Base-by-base conservation (phyloP, 2,888 invertebrate species). In the Alloplasta piceator region DNA sequence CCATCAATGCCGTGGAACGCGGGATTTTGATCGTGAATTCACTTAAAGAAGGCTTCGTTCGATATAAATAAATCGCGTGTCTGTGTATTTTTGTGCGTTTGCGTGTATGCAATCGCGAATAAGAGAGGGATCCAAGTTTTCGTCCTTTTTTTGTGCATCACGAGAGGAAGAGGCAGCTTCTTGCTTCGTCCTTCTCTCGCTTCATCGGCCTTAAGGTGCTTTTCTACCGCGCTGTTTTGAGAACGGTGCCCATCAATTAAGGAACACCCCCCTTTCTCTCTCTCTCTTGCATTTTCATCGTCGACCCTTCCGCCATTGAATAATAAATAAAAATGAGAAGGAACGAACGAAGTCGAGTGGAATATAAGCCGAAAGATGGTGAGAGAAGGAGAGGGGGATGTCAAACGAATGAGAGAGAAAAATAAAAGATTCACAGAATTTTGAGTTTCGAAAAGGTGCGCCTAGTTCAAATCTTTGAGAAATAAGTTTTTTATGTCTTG, bases 21-120 rank as follows among this genome's bases (percentile, higher is more conserved):
- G 86, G 90, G 87, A 91, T 91, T 91, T 91, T 90, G 89, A 91
- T 91, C 88, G 89, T 90, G 89, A 88, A 90, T 90, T 90, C 89
- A 88, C 89, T 88, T 88, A 88, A 84, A 75, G 80, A 75, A 68
- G 71, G 75, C 84, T 86, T 85, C 85, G 66, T 86, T 75, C 85
- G 86, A 89, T 91, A 91, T 91, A 91, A 90, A 91, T 90, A 91
- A 90, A 87, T 84, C 85, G 83, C 86, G 82, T 83, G 83, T 83
- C 38, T 67, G 67, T 76, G 76, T 73, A 80, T 81, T 12, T 52
- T 12, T 52, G 14, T 48, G 12, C 52, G 12, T 52, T 52, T 52
- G 12, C n/a, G 12, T 52, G 12, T 14, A 52, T 52, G 7, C 52
- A 52, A 26, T 14, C 52, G 3, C 14, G 52, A 60, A 50, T 52